Base-by-base conservation (phyloP, 2,113 vertebrate genomes). In the Neofelis nebulosa region DNA sequence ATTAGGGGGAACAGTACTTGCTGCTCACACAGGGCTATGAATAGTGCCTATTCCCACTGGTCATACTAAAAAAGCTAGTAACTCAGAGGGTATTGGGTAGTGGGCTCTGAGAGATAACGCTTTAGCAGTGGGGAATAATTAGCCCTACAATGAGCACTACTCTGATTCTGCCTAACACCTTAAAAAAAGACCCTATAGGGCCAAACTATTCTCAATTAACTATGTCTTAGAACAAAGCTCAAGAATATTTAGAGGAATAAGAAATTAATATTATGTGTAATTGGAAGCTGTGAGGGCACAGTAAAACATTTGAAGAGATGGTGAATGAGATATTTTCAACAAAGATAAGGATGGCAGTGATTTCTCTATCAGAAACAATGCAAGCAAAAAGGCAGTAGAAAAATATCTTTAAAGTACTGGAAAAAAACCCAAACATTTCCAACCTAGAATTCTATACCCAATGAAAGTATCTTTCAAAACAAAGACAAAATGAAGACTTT, bases 201-300 rank as follows among this genome's bases (percentile, higher is more conserved):
- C 25, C 36, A 89, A 61, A 57, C 15, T 68, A 10, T 48, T 69
- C 10, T 4, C 2, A 48, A 31, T 61, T 78, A 41, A 83, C 33
- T 27, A 29, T 29, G 69, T 78, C n/a, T 41, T 21, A 84, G 33
- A 57, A 81, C 55, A 96, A 82, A 76, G 25, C 11, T 94, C 57
- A 94, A 61, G 57, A 82, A 65, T 94, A 91, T 68, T 94, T 91
- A 68, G 29, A 86, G 36, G 12, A 79, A 57, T 61, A 89, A 66
- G 38, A 79, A 66, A 66, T 25, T 50, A 90, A 18, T 65, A n/a
- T 41, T 79, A 36, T 50, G 14, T 66, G 41, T 91, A 80, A 52
- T 50, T 90, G 33, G 45, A 36, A 36, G 15, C 13, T 27, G 23
- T 68, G 15, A 66, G 25, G 27, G 38, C 55, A 66, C 18, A 61